These are phyloP conservation scores for Polydrusus tereticollis DNA, from an alignment of 2,888 invertebrate genomes.

Conservation along the genomic window DNA sequence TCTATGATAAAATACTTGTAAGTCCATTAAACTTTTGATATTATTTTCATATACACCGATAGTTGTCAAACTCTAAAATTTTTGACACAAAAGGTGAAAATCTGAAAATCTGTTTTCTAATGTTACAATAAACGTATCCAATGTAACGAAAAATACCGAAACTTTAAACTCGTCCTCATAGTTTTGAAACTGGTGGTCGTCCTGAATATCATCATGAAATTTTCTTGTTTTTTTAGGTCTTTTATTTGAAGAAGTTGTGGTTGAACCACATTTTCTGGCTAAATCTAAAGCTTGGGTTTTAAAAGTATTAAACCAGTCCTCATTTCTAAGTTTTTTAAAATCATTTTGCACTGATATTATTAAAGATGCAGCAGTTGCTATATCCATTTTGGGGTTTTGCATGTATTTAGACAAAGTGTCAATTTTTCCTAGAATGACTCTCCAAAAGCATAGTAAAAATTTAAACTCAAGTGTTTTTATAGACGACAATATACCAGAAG, in stretches of 20 bases:
- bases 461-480: conserved; percentile 22
- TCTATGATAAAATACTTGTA: too few species aligned
- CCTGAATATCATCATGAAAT: conserved; percentile 15
- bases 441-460: conserved; percentile 20
- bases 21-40: too few species aligned
- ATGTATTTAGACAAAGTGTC: too few species aligned
- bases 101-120: background rate
- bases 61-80: too few species aligned
- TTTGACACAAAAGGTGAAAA: background rate
- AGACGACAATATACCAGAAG: background rate
- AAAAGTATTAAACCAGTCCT: too few species aligned
- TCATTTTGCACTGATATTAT: conserved; percentile 1
- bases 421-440: background rate
- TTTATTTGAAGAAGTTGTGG: too few species aligned
- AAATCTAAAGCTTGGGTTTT: too few species aligned
- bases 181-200: background rate
- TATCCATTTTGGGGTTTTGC: too few species aligned
- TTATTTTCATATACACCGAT: too few species aligned
- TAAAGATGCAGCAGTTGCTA: background rate
- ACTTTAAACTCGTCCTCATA: conserved; percentile 11
- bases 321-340: too few species aligned
- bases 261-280: too few species aligned
- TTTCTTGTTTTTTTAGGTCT: background rate
- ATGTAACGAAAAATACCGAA: conserved; percentile 2
- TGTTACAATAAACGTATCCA: conserved; percentile 10